phyloP scores from a whole-genome alignment of 2,888 invertebrate genomes.

The Ditylenchus weischeri region DNA sequence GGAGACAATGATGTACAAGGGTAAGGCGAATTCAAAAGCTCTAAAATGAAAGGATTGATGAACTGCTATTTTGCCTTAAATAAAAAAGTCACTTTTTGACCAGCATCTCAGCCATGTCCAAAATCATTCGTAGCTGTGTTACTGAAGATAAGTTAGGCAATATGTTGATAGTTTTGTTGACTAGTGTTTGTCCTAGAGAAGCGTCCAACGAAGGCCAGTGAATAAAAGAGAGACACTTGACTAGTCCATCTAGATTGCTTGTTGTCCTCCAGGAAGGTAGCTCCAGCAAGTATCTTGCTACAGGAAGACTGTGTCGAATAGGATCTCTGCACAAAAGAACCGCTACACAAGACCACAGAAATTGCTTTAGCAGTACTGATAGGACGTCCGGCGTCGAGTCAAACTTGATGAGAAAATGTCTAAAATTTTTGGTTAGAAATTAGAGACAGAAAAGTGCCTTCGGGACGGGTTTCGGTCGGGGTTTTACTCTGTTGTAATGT shows the following conservation, averaged over 20 bases:
- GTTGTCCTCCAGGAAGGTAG: conserved; percentile 19
- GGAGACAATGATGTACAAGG: conserved; percentile 11
- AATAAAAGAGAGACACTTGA: conserved; percentile 27
- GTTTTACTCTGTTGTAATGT: too few relatives aligned
- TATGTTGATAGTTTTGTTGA: conserved; percentile 20
- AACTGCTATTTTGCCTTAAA: too few relatives aligned
- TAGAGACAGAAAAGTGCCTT: too few relatives aligned
- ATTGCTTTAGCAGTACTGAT: conserved; percentile 28
- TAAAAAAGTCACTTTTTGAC: conserved; percentile 3
- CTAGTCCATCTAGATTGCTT: conserved; percentile 9
- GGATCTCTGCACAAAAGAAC: conserved; percentile 29
- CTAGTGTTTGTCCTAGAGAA: conserved; percentile 15
- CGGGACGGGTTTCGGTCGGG: too few relatives aligned
- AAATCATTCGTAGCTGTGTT: conserved; percentile 5
- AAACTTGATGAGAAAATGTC: conserved; percentile 28
- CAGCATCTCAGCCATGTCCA: conserved; percentile 8
- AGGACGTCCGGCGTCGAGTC: conserved; percentile 21
- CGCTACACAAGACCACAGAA: conserved; percentile 32
- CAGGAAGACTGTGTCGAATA: conserved; percentile 12
- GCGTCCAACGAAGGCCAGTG: conserved; percentile 32
- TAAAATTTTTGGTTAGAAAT: conserved; percentile 7
- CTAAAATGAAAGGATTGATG: background rate
- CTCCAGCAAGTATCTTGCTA: conserved; percentile 30
- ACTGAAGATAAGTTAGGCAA: conserved; percentile 11
- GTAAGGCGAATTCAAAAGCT: conserved; percentile 11